These are phyloP conservation scores for Phenganax subtilis DNA, from an alignment of 92 coral and sea anemone genomes.

Conservation along the genomic window DNA sequence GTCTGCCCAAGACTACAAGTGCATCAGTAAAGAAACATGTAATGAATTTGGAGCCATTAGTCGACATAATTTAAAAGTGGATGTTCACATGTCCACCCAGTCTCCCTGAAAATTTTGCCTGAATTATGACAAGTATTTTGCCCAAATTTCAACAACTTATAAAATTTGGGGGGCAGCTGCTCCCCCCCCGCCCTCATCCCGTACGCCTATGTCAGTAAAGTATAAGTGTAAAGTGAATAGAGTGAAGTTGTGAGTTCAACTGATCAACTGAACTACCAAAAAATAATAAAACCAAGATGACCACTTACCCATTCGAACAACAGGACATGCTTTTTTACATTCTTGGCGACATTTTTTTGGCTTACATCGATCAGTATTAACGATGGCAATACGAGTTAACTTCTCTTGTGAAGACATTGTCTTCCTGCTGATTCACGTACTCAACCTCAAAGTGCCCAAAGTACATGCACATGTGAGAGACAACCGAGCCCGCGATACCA, in stretches of 20 bases:
- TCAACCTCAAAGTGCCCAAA: background rate
- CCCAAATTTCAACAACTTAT: no score
- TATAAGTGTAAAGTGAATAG: background rate
- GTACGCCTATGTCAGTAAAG: background rate
- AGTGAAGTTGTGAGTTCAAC: background rate
- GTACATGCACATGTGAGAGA: slow-evolving; percentile 19
- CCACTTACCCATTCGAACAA: slow-evolving; percentile 86
- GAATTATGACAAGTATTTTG: no score
- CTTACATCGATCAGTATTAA: slow-evolving; percentile 82
- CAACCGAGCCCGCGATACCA: slow-evolving; percentile 34
- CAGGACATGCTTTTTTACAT: slow-evolving; percentile 94
- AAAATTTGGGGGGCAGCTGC: no score
- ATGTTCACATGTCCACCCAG: no score
- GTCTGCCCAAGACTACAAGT: no score
- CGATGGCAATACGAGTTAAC: slow-evolving; percentile 94
- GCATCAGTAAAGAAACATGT: no score
- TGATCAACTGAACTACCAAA: slow-evolving; percentile 18
- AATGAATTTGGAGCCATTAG: no score
- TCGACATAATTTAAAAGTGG: no score
- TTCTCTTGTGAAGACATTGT: slow-evolving; percentile 59
- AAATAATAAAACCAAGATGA: background rate
- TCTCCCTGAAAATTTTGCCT: no score
- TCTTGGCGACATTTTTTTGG: slow-evolving; percentile 89
- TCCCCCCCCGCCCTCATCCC: no score
- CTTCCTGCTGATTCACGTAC: slow-evolving; percentile 11